Evolutionary conservation across 2,888 invertebrate genomes (phyloP).

Genomic region (Andrena bicolor): DNA sequence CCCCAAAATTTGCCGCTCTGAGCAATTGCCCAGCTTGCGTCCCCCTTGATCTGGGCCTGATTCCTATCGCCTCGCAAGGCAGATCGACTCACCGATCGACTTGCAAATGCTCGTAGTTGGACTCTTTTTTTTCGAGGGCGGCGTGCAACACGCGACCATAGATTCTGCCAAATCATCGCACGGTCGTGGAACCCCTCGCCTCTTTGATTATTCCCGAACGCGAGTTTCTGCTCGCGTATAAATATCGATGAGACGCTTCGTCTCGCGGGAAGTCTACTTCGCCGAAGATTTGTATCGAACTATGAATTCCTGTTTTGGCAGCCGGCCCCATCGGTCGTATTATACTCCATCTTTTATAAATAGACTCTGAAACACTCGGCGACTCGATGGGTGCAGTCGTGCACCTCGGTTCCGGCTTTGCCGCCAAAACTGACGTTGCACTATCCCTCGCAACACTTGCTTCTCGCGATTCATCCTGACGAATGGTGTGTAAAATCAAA

Average conservation of each 20-base stretch:
- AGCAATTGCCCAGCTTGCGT: too few relatives aligned
- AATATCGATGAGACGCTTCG: slow-evolving; percentile 42
- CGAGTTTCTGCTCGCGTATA: slow-evolving; percentile 15
- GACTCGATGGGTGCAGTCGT: background rate
- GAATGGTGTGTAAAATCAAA: too few relatives aligned
- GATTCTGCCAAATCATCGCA: slow-evolving; percentile 19
- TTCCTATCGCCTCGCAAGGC: background rate
- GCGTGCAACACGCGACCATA: background rate
- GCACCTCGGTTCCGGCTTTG: slow-evolving; percentile 20
- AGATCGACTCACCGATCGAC: background rate
- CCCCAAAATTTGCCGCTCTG: too few relatives aligned
- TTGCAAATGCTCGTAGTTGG: background rate
- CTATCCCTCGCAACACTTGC: background rate
- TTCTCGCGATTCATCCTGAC: background rate
- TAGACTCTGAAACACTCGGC: slow-evolving; percentile 16
- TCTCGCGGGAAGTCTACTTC: background rate
- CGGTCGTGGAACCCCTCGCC: background rate
- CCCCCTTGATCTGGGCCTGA: too few relatives aligned
- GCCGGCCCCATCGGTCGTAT: background rate
- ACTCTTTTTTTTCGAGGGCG: background rate
- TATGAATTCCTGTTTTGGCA: slow-evolving; percentile 34
- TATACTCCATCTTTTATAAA: slow-evolving; percentile 13
- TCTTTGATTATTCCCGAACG: background rate
- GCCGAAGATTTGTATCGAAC: slow-evolving; percentile 11
- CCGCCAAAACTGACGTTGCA: slow-evolving; percentile 34